Conservation (phyloP, 2,888 invertebrate genomes). For the Labia minor region DNA sequence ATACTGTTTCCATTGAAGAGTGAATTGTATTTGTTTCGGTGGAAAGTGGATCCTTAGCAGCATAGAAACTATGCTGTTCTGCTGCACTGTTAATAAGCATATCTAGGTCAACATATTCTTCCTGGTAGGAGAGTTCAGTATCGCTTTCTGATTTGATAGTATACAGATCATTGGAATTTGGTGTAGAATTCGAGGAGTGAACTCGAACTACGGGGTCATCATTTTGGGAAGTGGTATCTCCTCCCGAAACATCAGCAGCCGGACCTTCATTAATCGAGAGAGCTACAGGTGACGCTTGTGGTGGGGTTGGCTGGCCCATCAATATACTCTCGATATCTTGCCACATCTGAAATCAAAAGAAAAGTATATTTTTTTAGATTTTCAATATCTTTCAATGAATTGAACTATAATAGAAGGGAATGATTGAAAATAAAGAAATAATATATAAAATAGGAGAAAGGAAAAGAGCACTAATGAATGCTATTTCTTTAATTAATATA, state of each 20-base stretch:
- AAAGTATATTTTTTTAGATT: background rate
- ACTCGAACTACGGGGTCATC: background rate
- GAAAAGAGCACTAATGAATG: background rate
- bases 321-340: constrained; percentile 40
- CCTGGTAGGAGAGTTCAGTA: constrained; percentile 27
- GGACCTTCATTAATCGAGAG: constrained; percentile 23
- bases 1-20: constrained; percentile 16
- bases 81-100: constrained; percentile 35
- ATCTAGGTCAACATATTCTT: constrained; percentile 36
- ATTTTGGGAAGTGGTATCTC: background rate
- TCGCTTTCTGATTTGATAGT: constrained; percentile 21
- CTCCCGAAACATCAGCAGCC: constrained; percentile 18
- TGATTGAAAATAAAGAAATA: background rate
- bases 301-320: constrained; percentile 33
- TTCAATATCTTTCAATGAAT: background rate
- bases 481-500: background rate
- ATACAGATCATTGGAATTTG: constrained; percentile 13
- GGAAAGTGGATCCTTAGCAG: constrained; percentile 20
- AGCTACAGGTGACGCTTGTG: constrained; percentile 32
- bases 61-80: constrained; percentile 33
- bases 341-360: constrained; percentile 37
- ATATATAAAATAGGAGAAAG: background rate
- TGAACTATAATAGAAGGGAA: background rate
- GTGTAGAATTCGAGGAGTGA: constrained; percentile 17
- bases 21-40: constrained; percentile 27